phyloP scores from a whole-genome alignment of 64 coral and sea anemone species.

The Stylophora pistillata region DNA sequence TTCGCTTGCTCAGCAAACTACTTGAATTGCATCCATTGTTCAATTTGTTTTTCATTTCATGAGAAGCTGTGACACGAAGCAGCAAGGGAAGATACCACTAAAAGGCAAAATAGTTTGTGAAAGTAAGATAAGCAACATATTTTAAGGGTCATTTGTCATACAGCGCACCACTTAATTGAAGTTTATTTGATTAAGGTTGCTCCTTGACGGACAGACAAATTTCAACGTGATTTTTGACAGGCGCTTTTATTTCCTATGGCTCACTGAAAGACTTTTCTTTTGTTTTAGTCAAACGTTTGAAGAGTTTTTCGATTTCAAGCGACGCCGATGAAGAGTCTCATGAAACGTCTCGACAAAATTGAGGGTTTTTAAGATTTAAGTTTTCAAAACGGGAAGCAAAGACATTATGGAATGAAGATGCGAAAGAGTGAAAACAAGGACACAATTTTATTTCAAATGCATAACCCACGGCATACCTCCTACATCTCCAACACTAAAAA shows the following conservation, averaged over 20 bases:
- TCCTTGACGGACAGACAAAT: background rate
- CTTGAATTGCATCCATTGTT: background rate
- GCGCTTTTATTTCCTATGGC: background rate
- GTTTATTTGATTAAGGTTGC: background rate
- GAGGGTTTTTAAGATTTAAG: no score
- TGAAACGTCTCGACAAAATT: no score
- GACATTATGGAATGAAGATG: no score
- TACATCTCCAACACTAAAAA: background rate
- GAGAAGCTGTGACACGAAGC: background rate
- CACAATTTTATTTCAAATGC: no score
- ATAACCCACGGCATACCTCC: background rate
- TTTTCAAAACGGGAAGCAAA: no score
- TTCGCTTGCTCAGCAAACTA: no score
- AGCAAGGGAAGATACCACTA: background rate
- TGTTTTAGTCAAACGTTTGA: background rate
- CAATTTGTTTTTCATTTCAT: background rate
- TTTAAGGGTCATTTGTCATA: background rate
- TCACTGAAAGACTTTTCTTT: background rate
- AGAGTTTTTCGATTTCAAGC: background rate
- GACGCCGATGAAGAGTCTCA: no score
- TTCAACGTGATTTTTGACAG: background rate
- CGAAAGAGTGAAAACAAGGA: no score
- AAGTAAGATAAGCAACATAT: background rate
- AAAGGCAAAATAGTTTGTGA: background rate
- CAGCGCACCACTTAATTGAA: background rate